Conservation (phyloP, 2,888 invertebrate genomes). For the Pollenia angustigena region DNA sequence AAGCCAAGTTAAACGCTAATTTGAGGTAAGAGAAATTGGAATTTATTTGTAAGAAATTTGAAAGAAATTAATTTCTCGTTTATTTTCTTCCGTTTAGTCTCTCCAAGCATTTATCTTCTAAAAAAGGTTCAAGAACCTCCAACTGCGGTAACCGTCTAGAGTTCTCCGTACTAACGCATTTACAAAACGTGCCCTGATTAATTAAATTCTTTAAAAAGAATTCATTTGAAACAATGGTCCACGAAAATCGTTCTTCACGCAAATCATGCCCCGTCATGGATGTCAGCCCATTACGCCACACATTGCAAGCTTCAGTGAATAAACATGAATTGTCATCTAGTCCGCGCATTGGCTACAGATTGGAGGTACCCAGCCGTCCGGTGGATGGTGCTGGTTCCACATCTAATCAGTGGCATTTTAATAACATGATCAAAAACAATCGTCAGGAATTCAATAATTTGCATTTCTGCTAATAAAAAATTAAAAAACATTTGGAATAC, state of each 20-base stretch:
- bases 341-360: conserved; percentile 71
- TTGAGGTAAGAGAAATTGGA: conserved; percentile 79
- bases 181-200: conserved; percentile 93
- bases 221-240: conserved; percentile 80
- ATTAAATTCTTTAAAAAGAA: conserved; percentile 18
- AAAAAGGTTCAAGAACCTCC: conserved; percentile 93
- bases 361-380: conserved; percentile 48
- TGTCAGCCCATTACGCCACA: conserved; percentile 79
- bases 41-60: neutral
- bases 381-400: neutral
- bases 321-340: conserved; percentile 77
- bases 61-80: neutral
- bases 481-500: no score
- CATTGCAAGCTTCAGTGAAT: conserved; percentile 48
- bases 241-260: conserved; percentile 78
- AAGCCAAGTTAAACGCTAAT: conserved; percentile 82
- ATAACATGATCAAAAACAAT: conserved; percentile 81
- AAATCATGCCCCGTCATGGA: conserved; percentile 80
- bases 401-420: conserved; percentile 80
- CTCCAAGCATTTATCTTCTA: conserved; percentile 91
- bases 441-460: conserved; percentile 82
- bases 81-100: conserved; percentile 85
- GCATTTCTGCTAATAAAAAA: conserved; percentile 80
- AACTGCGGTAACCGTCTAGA: conserved; percentile 94
- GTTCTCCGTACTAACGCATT: conserved; percentile 91